Percentiles rank a stretch among this genome's conserved stretches.
Evolutionary conservation across 1,140 invertebrate species (phyloP).

Genomic region (Bombus superbus): DNA sequence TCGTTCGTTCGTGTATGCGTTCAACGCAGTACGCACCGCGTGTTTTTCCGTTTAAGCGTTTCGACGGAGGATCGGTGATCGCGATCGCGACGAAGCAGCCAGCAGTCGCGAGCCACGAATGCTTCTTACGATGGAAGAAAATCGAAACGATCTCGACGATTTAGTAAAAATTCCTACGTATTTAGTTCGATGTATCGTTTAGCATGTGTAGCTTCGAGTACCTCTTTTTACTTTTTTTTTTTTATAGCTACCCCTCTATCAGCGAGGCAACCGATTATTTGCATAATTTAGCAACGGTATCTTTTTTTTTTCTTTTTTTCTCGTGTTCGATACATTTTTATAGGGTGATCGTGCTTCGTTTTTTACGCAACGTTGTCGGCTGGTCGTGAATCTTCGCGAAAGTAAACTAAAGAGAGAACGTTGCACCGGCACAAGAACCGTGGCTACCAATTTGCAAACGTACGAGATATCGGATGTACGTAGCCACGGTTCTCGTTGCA

Average conservation of each 20-base stretch:
- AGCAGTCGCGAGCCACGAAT: neutral
- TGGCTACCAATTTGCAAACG: neutral
- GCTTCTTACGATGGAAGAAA: slow-evolving; percentile 26
- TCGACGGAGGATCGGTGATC: slow-evolving; percentile 6
- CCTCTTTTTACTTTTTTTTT: neutral
- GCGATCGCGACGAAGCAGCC: neutral
- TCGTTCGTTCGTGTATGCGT: neutral
- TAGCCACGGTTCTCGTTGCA: slow-evolving; percentile 5
- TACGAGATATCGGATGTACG: neutral
- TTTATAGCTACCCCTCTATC: neutral
- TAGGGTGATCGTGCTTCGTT: neutral
- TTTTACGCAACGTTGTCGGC: neutral
- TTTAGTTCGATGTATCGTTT: slow-evolving; percentile 54
- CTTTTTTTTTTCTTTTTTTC: neutral
- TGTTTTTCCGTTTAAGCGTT: neutral
- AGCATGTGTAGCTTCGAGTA: slow-evolving; percentile 14
- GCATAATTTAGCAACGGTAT: neutral
- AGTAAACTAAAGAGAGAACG: neutral
- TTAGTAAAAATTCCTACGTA: slow-evolving; percentile 53
- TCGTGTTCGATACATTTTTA: neutral
- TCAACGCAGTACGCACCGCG: neutral
- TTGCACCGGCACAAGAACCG: slow-evolving; percentile 1
- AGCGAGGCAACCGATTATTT: neutral
- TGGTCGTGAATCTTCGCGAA: slow-evolving; percentile 2
- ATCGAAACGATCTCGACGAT: slow-evolving; percentile 4